A percentile compares a stretch with the other conserved stretches of the same genome.
phyloP scores from a whole-genome alignment of 2,113 vertebrate genomes.

The Dunckerocampus dactyliophorus region DNA sequence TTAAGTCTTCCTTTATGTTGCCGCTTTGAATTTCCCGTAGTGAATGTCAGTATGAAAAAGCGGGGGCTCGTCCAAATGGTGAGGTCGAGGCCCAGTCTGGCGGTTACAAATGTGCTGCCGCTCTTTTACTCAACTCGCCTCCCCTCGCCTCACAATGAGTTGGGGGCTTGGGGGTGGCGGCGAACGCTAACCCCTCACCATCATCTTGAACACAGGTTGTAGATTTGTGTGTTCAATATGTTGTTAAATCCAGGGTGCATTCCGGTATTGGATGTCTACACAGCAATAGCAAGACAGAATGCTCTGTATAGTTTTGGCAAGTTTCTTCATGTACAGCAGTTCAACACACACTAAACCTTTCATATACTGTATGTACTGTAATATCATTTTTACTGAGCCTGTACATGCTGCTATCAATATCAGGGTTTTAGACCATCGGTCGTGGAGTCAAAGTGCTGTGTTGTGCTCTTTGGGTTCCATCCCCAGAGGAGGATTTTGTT shows the following conservation, averaged over 20 bases:
- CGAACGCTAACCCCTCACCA: background rate
- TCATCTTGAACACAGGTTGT: constrained; percentile 24
- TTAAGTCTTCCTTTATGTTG: constrained; percentile 44
- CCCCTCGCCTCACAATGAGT: constrained; percentile 58
- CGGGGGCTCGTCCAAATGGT: constrained; percentile 34
- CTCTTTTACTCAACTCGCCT: constrained; percentile 51
- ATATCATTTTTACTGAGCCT: constrained; percentile 22
- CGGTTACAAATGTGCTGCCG: constrained; percentile 61
- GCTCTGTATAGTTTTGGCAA: constrained; percentile 1
- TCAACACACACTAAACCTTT: constrained; percentile 5
- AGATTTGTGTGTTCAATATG: no score
- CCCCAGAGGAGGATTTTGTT: constrained; percentile 64
- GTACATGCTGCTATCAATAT: constrained; percentile 41
- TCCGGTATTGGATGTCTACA: constrained; percentile 21
- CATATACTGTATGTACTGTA: background rate
- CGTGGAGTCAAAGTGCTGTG: constrained; percentile 49
- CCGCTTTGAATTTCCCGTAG: constrained; percentile 69
- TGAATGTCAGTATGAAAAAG: constrained; percentile 44
- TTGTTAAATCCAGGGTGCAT: constrained; percentile 1
- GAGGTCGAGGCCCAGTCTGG: constrained; percentile 54
- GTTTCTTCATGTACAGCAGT: constrained; percentile 3
- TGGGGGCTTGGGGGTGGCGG: constrained; percentile 3
- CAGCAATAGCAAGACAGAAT: constrained; percentile 22
- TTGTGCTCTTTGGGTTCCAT: constrained; percentile 30
- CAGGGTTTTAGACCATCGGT: constrained; percentile 31